Evolutionary conservation across 1,140 invertebrate genomes (phyloP).

Genomic region (Maniola jurtina): DNA sequence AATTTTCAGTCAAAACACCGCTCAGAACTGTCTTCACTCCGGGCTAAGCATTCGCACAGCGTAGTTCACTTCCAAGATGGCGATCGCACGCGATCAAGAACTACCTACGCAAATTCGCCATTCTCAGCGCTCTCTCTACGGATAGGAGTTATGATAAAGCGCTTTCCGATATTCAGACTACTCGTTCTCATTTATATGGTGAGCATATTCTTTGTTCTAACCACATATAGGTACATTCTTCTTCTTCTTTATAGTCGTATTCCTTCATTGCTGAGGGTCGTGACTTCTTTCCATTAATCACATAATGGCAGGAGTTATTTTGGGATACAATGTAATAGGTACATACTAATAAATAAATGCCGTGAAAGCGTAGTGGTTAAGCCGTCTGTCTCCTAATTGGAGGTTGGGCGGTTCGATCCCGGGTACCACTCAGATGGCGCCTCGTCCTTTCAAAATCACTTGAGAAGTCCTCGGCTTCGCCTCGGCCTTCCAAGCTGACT

Average conservation of each 20-base stretch:
- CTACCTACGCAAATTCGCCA: conserved; percentile 55
- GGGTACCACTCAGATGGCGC: no score
- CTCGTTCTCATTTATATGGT: conserved; percentile 86
- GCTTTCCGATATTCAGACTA: conserved; percentile 88
- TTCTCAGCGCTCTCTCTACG: conserved; percentile 86
- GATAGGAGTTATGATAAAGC: conserved; percentile 86
- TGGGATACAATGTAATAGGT: no score
- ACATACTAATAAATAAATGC: no score
- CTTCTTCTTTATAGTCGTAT: no score
- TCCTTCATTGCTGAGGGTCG: no score
- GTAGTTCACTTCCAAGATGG: conserved; percentile 51
- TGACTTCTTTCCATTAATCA: no score
- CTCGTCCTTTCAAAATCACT: no score
- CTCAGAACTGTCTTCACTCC: conserved; percentile 38
- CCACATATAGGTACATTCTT: no score
- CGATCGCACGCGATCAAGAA: conserved; percentile 28
- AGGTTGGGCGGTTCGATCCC: not conserved
- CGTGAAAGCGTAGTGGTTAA: not conserved
- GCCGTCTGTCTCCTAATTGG: not conserved
- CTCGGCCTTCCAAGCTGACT: no score
- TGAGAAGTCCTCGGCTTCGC: no score
- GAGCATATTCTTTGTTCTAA: conserved; percentile 31
- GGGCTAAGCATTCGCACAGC: conserved; percentile 42
- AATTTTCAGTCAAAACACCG: conserved; percentile 55
- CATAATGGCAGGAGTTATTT: no score